Evolutionary conservation across 1,140 invertebrate genomes (phyloP).

Genomic region (Pseudomyrmex concolor): DNA sequence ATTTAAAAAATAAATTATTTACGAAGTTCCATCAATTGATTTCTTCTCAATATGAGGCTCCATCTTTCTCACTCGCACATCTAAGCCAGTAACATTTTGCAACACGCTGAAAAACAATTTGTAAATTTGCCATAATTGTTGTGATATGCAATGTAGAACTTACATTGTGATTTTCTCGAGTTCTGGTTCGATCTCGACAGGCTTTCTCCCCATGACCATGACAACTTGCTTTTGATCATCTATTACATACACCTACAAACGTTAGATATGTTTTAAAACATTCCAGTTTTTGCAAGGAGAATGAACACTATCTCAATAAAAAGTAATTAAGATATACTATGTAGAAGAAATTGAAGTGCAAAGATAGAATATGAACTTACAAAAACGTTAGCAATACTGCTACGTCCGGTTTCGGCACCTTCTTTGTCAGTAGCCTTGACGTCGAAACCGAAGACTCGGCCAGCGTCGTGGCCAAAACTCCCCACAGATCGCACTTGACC

Average conservation of each 20-base stretch:
- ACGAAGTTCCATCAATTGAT: constrained; percentile 88
- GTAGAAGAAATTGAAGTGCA: neutral
- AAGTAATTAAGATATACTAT: constrained; percentile 56
- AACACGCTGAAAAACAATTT: constrained; percentile 84
- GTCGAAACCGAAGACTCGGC: constrained; percentile 92
- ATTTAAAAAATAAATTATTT: constrained; percentile 82
- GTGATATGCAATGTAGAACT: constrained; percentile 69
- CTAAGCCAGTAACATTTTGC: constrained; percentile 90
- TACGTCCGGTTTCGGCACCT: constrained; percentile 91
- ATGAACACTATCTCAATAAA: constrained; percentile 29
- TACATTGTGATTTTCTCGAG: constrained; percentile 89
- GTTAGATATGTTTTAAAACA: constrained; percentile 6
- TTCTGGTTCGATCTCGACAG: constrained; percentile 90
- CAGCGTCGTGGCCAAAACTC: constrained; percentile 88
- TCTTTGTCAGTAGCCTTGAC: constrained; percentile 93
- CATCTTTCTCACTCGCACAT: constrained; percentile 91
- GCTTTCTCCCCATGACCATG: constrained; percentile 90
- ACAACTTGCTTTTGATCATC: constrained; percentile 92
- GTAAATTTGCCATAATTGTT: neutral
- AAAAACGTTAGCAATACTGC: constrained; percentile 93
- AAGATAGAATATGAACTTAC: constrained; percentile 86
- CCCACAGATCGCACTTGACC: constrained; percentile 91
- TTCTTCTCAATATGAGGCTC: constrained; percentile 89
- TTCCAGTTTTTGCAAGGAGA: constrained; percentile 33
- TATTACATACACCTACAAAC: constrained; percentile 90